Evolutionary conservation across 1,140 invertebrate species (phyloP).

Genomic region (Nymphalis io): DNA sequence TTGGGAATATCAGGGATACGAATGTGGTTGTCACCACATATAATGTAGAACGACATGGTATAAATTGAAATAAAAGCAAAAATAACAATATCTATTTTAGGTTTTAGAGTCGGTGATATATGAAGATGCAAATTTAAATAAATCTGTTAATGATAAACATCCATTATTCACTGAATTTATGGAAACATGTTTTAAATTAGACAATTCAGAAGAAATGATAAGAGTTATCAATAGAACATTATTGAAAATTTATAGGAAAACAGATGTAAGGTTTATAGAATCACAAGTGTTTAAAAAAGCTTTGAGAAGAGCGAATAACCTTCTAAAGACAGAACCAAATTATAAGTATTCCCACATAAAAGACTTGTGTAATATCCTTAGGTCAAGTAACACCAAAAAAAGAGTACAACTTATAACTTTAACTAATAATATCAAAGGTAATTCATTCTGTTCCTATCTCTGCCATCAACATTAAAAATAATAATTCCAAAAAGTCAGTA

Average conservation of each 20-base stretch:
- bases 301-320: conserved; percentile 35
- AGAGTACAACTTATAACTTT: conserved; percentile 50
- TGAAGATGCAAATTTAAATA: conserved; percentile 13
- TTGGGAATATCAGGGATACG: no score
- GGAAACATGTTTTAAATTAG: conserved; percentile 45
- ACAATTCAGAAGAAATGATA: conserved; percentile 48
- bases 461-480: background rate
- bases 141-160: conserved; percentile 33
- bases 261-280: conserved; percentile 38
- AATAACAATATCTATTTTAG: conserved; percentile 15
- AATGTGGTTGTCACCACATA: no score
- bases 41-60: no score
- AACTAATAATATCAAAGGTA: conserved; percentile 39
- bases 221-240: conserved; percentile 49
- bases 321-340: conserved; percentile 44
- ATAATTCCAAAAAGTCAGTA: no score
- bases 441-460: conserved; percentile 4
- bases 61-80: background rate
- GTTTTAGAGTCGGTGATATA: conserved; percentile 22
- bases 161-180: conserved; percentile 44
- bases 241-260: conserved; percentile 39
- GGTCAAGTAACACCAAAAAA: conserved; percentile 40
- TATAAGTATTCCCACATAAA: conserved; percentile 52
- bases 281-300: conserved; percentile 42
- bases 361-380: conserved; percentile 47